Base-by-base conservation (phyloP, 2,113 vertebrate species). In the Sminthopsis crassicaudata region DNA sequence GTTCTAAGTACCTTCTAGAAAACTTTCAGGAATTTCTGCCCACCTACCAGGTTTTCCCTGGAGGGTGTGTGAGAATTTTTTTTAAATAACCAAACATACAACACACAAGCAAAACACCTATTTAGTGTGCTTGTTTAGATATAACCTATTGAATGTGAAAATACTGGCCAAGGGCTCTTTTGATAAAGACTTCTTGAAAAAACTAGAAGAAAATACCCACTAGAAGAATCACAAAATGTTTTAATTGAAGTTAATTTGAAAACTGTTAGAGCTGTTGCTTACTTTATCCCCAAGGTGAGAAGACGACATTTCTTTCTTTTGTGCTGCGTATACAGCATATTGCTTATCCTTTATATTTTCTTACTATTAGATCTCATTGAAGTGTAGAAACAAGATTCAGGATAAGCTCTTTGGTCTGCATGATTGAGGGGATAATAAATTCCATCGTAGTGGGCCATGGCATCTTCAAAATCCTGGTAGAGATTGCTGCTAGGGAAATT, bases 41-140 rank as follows among this genome's bases (percentile, higher is more conserved):
- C 96, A 97, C 97, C 97, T 97, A 97, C 95, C 96, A 97, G 91
- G 97, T 96, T 50, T 96, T 97, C 95, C 96, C 97, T 97, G 91
- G 95, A 96, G 95, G 96, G 95, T 76, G 54, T 95, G 91, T 95
- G 94, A 97, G 92, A 95, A 96, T 76, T 51, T 97, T 96, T 96
- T 96, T 97, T 97, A 97, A 93, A 46, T 1, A 67, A 90, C 91
- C 89, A 51, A 94, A 57, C 46, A 89, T 51, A 90, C 8, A 25
- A 94, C 92, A 93, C 76, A 93, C 54, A 91, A 95, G 93, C 27
- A 36, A 48, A 93, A 93, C 88, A 90, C 14, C 46, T 16, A 53
- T 24, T 1, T 95, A 67, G 53, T 97, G 96, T 96, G 55, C 26
- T 67, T 91, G 90, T 53, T 55, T 95, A 97, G 89, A 51, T 52